Percentiles rank a stretch among this genome's conserved stretches.
These are phyloP conservation scores for Cyclargus thomasi DNA, from an alignment of 1,140 invertebrate species.

Conservation along the genomic window DNA sequence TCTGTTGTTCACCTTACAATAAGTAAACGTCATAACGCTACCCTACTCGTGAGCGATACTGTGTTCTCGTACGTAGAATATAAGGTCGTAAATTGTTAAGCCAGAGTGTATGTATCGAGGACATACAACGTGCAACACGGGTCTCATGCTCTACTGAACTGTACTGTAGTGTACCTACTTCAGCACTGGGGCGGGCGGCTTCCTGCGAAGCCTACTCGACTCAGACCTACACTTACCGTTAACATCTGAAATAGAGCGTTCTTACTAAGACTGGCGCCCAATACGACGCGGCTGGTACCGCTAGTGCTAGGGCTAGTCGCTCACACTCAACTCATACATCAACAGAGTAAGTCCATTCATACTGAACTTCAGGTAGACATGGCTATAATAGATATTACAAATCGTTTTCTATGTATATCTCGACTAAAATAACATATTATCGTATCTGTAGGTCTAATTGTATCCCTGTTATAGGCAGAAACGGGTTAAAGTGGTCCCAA, in stretches of 20 bases:
- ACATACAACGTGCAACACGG: conserved; percentile 52
- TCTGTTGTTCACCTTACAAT: conserved; percentile 36
- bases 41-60: conserved; percentile 27
- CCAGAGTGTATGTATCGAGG: conserved; percentile 47
- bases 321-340: conserved; percentile 25
- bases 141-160: conserved; percentile 23
- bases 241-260: conserved; percentile 73
- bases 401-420: conserved; percentile 30
- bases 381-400: conserved; percentile 30
- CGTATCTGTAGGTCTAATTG: conserved; percentile 38
- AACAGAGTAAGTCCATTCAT: conserved; percentile 50
- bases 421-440: conserved; percentile 33
- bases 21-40: conserved; percentile 28
- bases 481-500: conserved; percentile 65
- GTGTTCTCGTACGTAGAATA: conserved; percentile 26
- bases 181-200: conserved; percentile 24
- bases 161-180: conserved; percentile 23
- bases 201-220: conserved; percentile 41
- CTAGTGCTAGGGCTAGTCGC: neutral
- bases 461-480: conserved; percentile 43
- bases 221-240: conserved; percentile 71
- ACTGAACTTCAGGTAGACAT: conserved; percentile 56
- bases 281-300: conserved; percentile 34
- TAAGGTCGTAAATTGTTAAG: conserved; percentile 31
- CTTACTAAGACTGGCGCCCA: conserved; percentile 58